A percentile compares a stretch with the other conserved stretches of the same genome.
These are phyloP conservation scores for Heliothis peltigera DNA, from an alignment of 2,888 invertebrate genomes.

Conservation along the genomic window DNA sequence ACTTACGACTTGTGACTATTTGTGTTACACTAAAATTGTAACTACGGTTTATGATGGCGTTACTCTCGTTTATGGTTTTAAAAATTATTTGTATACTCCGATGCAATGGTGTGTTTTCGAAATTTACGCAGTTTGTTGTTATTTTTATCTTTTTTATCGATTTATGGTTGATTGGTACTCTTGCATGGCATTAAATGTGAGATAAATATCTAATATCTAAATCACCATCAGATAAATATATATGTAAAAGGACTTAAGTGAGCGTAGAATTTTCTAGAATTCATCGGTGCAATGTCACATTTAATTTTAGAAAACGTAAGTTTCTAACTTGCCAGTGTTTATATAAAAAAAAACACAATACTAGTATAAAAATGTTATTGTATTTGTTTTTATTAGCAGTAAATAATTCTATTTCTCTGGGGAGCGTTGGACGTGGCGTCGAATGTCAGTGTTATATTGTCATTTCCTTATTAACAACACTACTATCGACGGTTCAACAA, in stretches of 20 bases:
- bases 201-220: no score
- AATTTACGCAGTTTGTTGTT: background rate
- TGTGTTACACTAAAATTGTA: conserved; percentile 32
- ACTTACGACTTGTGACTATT: conserved; percentile 23
- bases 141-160: background rate
- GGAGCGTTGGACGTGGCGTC: conserved; percentile 24
- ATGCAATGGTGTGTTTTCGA: conserved; percentile 9
- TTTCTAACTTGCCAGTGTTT: no score
- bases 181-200: no score
- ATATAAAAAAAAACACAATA: no score
- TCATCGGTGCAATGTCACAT: no score
- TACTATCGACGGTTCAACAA: conserved; percentile 40
- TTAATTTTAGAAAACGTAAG: no score
- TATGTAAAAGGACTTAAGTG: no score
- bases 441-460: conserved; percentile 53
- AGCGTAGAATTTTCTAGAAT: no score
- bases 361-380: background rate
- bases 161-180: no score
- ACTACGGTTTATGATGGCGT: background rate
- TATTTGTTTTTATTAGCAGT: background rate
- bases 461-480: conserved; percentile 61
- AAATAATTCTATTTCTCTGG: conserved; percentile 18
- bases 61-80: conserved; percentile 1
- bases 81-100: background rate
- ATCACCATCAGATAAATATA: no score